Evolutionary conservation across 2,888 invertebrate species (phyloP), one percentile per base, ranked within the genome.

Genomic region (Pristionchus exspectatus): DNA sequence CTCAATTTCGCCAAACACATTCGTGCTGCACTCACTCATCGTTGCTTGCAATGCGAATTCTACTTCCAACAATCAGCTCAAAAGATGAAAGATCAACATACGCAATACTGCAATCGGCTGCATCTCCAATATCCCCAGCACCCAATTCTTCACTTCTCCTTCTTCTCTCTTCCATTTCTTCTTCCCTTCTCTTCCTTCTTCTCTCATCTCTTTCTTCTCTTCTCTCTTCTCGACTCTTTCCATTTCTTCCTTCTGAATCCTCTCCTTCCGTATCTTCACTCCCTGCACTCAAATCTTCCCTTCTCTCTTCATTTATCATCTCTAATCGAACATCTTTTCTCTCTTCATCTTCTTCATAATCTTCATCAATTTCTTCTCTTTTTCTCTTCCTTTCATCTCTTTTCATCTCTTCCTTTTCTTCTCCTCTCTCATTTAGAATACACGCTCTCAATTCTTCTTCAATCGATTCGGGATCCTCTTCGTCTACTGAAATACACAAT

Each of bases 71-170:
- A 50, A 50, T 50, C 44, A 50, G 12, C 9, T 50, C 44, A 50
- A 50, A 50, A 50, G 21, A 56, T 56, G 2, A 56, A 56, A 56
- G 16, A 56, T 56, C 56, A 50, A 44, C 38, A 44, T 24, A 77
- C 77, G 44, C 18, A 24, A 44, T 77, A n/a, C 44, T 77, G n/a
- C 77, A 77, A 38, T 77, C 77, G 24, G 77, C 38, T 24, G 44
- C 77, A 44, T 77, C 38, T 77, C 77, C 77, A 12, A 77, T 50
- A 77, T 77, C 77, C n/a, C 77, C 77, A 4, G 77, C 77, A 44
- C 77, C 77, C 24, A 44, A 24, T n/a, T 77, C 38, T 44, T 77
- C 77, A 44, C 38, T 77, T 44, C 38, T 77, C 10, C 44, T 77
- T 24, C 44, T 77, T 24, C 77, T 77, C 44, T 77, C 77, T 44